Percentiles rank a stretch among this genome's conserved stretches.
phyloP scores from a whole-genome alignment of 2,797 vertebrate genomes.

The Myotis pilosus region DNA sequence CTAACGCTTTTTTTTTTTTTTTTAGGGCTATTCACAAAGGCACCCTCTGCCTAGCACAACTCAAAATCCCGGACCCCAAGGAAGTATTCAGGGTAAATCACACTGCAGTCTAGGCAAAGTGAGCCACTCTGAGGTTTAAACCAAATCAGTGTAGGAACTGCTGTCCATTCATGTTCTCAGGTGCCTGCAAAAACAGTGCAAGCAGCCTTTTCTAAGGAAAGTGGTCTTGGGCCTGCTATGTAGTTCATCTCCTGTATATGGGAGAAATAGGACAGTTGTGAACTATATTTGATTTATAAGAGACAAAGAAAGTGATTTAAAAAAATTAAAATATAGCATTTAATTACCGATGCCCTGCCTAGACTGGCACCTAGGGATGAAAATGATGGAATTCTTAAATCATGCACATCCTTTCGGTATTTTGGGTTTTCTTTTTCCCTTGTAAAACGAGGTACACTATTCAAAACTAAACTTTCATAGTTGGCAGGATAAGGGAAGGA shows the following conservation, averaged over 20 bases:
- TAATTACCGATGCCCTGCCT: neutral
- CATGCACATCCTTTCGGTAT: neutral
- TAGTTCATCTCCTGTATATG: neutral
- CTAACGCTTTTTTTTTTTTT: neutral
- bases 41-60: neutral
- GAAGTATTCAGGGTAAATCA: neutral
- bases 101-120: neutral
- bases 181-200: neutral
- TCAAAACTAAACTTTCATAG: neutral
- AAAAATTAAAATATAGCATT: constrained; percentile 33
- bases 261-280: neutral
- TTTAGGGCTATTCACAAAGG: neutral
- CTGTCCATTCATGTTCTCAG: neutral
- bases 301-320: neutral
- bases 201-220: neutral
- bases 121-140: neutral
- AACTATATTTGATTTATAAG: neutral
- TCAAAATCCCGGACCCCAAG: neutral
- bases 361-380: neutral
- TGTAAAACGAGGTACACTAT: neutral
- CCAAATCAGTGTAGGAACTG: neutral
- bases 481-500: neutral
- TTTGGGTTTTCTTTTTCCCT: constrained; percentile 7
- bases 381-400: neutral
- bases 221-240: neutral